A percentile compares a stretch with the other conserved stretches of the same genome.
phyloP scores from a whole-genome alignment of 2,797 vertebrate genomes.

The Echiichthys vipera region DNA sequence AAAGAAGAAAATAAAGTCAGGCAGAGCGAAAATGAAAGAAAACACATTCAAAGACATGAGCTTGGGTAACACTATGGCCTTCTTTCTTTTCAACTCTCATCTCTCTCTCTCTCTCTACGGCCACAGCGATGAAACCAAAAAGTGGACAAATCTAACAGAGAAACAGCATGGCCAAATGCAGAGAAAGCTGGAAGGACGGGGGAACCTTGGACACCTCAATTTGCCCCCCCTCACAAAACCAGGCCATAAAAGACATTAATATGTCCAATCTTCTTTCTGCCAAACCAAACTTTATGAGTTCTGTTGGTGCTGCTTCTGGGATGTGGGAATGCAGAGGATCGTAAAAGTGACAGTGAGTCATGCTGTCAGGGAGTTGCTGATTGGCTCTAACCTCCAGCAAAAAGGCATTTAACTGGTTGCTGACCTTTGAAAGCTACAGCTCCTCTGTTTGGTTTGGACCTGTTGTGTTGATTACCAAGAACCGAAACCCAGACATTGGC shows the following conservation, averaged over 20 bases:
- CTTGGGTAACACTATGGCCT: neutral
- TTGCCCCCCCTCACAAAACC: slow-evolving; percentile 34
- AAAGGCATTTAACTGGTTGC: slow-evolving; percentile 47
- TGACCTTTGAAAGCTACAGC: slow-evolving; percentile 49
- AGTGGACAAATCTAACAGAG: slow-evolving; percentile 3
- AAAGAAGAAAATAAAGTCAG: slow-evolving; percentile 26
- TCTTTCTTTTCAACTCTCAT: slow-evolving; percentile 4
- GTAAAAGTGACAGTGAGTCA: slow-evolving; percentile 36
- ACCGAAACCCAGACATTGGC: slow-evolving; percentile 24
- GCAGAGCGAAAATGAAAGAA: slow-evolving; percentile 26
- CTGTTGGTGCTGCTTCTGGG: slow-evolving; percentile 1
- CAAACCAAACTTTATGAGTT: slow-evolving; percentile 34
- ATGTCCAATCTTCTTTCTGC: slow-evolving; percentile 38
- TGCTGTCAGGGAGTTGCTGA: slow-evolving; percentile 46
- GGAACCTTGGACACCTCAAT: slow-evolving; percentile 39
- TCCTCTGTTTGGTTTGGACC: slow-evolving; percentile 4
- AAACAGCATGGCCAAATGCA: slow-evolving; percentile 6
- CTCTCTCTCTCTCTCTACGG: neutral
- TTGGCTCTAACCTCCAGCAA: slow-evolving; percentile 61
- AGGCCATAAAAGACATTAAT: slow-evolving; percentile 47
- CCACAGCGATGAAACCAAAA: slow-evolving; percentile 34
- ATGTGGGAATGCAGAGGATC: slow-evolving; percentile 31
- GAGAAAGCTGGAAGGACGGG: slow-evolving; percentile 14
- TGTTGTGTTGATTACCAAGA: slow-evolving; percentile 24
- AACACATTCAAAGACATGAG: slow-evolving; percentile 29